Evolutionary conservation across 2,797 vertebrate genomes (phyloP).

Genomic region (Spea hammondii): DNA sequence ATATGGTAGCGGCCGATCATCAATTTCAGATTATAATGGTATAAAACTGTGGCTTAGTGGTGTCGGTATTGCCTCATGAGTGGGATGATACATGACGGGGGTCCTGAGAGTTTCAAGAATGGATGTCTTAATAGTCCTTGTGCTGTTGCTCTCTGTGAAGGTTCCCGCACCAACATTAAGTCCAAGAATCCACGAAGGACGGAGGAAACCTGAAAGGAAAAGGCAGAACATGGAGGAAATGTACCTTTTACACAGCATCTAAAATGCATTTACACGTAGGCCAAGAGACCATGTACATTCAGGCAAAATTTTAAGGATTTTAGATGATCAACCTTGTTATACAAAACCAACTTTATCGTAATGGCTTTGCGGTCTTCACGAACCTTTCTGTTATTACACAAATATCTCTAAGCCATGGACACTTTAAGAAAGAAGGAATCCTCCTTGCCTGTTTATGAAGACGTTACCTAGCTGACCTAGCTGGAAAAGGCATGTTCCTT

Average conservation of each 20-base stretch:
- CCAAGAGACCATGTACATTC: no score
- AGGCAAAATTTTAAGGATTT: no score
- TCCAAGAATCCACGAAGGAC: constrained; percentile 90
- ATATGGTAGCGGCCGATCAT: not conserved
- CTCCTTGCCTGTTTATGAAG: no score
- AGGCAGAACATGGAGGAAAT: not conserved
- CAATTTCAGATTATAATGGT: not conserved
- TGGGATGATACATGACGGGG: constrained; percentile 92
- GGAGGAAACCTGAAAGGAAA: constrained; percentile 78
- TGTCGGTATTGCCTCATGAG: constrained; percentile 97
- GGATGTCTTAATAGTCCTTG: constrained; percentile 90
- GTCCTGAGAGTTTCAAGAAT: constrained; percentile 89
- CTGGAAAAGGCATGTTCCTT: no score
- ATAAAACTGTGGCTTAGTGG: constrained; percentile 66
- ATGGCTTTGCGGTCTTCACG: no score
- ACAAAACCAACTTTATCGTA: no score
- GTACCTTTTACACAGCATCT: not conserved
- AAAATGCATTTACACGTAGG: not conserved
- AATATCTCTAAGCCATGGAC: no score
- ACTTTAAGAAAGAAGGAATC: no score
- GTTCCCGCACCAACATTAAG: constrained; percentile 93
- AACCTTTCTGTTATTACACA: no score
- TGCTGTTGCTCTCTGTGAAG: constrained; percentile 89
- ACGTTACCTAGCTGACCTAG: no score
- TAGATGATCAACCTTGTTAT: no score